Conservation (phyloP, 2,888 invertebrate species). For the Lordiphosa andalusiaca region DNA sequence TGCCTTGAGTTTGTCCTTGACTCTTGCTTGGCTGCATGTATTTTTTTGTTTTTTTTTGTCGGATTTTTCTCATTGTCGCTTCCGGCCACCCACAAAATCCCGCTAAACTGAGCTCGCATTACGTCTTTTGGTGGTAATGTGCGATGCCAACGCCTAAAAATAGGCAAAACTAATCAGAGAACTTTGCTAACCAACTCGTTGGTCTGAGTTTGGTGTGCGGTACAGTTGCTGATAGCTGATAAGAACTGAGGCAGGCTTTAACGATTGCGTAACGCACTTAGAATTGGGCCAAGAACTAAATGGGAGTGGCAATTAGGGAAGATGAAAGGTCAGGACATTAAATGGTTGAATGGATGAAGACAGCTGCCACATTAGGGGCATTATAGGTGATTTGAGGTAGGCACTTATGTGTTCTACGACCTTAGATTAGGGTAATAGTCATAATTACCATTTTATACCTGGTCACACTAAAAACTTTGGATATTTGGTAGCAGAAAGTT, state of each 20-base stretch:
- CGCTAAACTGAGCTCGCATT: conserved; percentile 4
- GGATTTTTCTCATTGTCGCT: conserved; percentile 15
- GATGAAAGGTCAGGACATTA: not conserved
- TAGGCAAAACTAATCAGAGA: conserved; percentile 19
- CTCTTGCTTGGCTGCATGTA: conserved; percentile 36
- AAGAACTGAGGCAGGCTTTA: conserved; percentile 15
- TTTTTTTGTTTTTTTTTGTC: conserved; percentile 29
- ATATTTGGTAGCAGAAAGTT: too few relatives aligned
- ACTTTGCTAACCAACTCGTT: conserved; percentile 2
- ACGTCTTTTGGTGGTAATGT: conserved; percentile 7
- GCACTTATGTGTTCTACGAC: too few relatives aligned
- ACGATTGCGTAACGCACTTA: conserved; percentile 33
- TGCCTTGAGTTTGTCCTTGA: conserved; percentile 47
- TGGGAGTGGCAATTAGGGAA: not conserved
- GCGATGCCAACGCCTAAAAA: conserved; percentile 19
- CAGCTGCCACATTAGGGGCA: too few relatives aligned
- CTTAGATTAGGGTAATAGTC: too few relatives aligned
- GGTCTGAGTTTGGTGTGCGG: conserved; percentile 2
- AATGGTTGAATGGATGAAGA: too few relatives aligned
- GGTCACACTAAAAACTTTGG: too few relatives aligned
- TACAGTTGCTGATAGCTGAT: conserved; percentile 22
- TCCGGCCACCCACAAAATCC: conserved; percentile 19
- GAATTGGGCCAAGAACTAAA: not conserved
- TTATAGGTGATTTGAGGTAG: too few relatives aligned
- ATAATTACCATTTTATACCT: too few relatives aligned